phyloP scores from a whole-genome alignment of 1,140 invertebrate genomes.

The Phortica variegata region DNA sequence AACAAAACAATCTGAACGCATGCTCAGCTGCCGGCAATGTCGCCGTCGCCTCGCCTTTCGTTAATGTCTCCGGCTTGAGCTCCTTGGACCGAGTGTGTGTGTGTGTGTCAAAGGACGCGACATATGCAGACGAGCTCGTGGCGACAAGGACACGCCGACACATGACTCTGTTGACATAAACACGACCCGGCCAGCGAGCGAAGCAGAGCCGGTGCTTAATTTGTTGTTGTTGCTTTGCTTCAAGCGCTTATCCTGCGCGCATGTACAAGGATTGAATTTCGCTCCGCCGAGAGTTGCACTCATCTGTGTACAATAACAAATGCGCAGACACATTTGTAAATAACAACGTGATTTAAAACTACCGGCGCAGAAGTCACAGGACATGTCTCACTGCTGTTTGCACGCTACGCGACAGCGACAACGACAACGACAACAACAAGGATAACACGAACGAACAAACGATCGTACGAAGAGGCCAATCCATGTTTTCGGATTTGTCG shows the following conservation, averaged over 20 bases:
- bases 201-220: slow-evolving; percentile 26
- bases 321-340: slow-evolving; percentile 51
- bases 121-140: slow-evolving; percentile 21
- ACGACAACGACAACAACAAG: no score
- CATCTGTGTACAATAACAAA: not conserved
- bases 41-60: slow-evolving; percentile 3
- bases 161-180: slow-evolving; percentile 50
- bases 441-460: slow-evolving; percentile 10
- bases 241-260: slow-evolving; percentile 19
- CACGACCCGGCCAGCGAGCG: not conserved
- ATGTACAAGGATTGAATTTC: slow-evolving; percentile 46
- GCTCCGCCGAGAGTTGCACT: no score
- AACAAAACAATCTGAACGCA: not conserved
- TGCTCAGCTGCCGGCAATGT: slow-evolving; percentile 9
- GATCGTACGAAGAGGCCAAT: not conserved
- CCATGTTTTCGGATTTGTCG: no score
- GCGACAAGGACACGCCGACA: slow-evolving; percentile 41
- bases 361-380: slow-evolving; percentile 31
- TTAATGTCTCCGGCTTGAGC: not conserved
- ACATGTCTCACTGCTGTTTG: slow-evolving; percentile 7
- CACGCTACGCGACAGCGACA: not conserved
- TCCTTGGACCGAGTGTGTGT: slow-evolving; percentile 1
- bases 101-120: slow-evolving; percentile 47
- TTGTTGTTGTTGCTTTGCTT: slow-evolving; percentile 52
- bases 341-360: slow-evolving; percentile 42